Evolutionary conservation across 2,797 vertebrate species (phyloP), one percentile per base, ranked within the genome.

Genomic region (Coracias cyanogaster): DNA sequence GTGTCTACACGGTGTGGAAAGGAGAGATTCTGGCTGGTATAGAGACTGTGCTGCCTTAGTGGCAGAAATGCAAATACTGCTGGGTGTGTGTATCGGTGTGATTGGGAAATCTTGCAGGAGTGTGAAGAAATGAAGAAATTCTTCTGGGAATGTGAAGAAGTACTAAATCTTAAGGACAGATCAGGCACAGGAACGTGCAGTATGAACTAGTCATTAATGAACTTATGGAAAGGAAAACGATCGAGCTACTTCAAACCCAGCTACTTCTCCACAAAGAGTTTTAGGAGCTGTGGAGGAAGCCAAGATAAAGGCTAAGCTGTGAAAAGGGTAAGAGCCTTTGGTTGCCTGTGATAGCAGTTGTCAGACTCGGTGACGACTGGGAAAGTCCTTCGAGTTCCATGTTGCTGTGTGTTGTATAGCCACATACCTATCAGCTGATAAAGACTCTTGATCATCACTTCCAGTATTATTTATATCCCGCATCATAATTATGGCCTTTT

Each of bases 11-110:
- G 7, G 43, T 41, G 29, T 0, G 0, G 41, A 26, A 73, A 49
- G 48, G 12, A 83, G 51, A 29, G 10, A 26, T 62, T 41, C 0
- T 3, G 7, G 13, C 64, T 46, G 19, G 3, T 28, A 1, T 11
- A 28, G 45, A 14, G 12, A 37, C 20, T 33, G 37, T 29, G 43
- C 55, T 73, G 45, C 80, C 31, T n/a, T 84, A 35, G 58, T 51
- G 52, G 22, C 45, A 28, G 76, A 62, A 94, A 29, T 22, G 22
- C 28, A 77, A 4, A 39, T 66, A 4, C n/a, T 52, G 26, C 33
- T 66, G 64, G 10, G 19, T 21, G 20, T 4, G 6, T 8, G 3
- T 45, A 7, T 54, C 0, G 0, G 16, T 41, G n/a, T 20, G 37
- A n/a, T 9, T 29, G 35, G 67, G 52, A 65, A 65, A 55, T 49